Evolutionary conservation across 2,888 invertebrate genomes (phyloP).

Genomic region (Cerastis leucographa): DNA sequence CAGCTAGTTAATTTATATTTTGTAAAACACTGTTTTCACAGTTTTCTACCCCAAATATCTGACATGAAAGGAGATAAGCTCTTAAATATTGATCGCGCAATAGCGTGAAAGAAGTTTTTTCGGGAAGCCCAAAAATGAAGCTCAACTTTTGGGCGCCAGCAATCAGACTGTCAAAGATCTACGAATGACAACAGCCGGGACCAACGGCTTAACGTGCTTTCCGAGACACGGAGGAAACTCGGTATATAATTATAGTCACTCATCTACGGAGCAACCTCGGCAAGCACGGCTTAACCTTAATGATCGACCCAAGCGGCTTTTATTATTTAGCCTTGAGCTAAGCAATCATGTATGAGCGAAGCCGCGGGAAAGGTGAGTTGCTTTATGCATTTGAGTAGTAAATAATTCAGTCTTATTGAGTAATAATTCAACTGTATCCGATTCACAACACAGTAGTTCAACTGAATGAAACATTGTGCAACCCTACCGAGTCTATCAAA

Average conservation of each 20-base stretch:
- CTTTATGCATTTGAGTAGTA: neutral
- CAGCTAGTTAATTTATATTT: too few species aligned
- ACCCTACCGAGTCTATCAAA: neutral
- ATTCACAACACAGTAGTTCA: neutral
- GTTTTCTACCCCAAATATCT: too few species aligned
- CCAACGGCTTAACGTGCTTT: too few species aligned
- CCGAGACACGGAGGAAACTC: too few species aligned
- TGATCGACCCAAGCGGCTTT: too few species aligned
- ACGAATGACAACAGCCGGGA: too few species aligned
- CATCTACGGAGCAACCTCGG: too few species aligned
- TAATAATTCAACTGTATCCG: neutral
- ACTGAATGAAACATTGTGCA: neutral
- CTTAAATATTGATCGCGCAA: constrained; percentile 15
- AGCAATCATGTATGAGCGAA: neutral
- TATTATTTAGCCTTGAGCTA: too few species aligned
- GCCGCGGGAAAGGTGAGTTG: neutral
- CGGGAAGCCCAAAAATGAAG: constrained; percentile 4
- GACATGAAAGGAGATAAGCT: neutral
- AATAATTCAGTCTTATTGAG: neutral
- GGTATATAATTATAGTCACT: too few species aligned
- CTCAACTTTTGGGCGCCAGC: constrained; percentile 6
- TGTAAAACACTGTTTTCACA: too few species aligned
- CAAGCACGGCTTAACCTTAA: too few species aligned
- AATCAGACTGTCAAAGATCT: too few species aligned
- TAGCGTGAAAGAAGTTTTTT: constrained; percentile 5